phyloP scores from a whole-genome alignment of 2,888 invertebrate genomes.

The Lepidonotus clava region DNA sequence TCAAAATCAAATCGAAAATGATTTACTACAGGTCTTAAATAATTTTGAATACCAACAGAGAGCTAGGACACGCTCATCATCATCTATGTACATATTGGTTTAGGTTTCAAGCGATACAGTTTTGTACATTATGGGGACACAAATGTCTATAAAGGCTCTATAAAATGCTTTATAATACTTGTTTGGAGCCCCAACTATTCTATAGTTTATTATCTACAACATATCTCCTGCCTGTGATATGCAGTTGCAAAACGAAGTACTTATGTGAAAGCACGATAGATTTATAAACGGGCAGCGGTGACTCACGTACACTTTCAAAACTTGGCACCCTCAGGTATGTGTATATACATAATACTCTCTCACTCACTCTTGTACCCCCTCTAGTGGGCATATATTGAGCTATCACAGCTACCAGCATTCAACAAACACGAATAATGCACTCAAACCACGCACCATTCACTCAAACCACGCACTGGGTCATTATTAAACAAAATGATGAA shows the following conservation, averaged over 20 bases:
- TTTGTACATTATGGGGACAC: constrained; percentile 27
- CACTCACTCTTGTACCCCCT: background rate
- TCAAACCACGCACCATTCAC: background rate
- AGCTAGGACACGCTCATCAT: background rate
- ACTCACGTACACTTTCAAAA: background rate
- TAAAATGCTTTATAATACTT: constrained; percentile 17
- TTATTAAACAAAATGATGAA: background rate
- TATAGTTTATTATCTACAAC: background rate
- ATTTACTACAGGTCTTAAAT: background rate
- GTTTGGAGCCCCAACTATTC: background rate
- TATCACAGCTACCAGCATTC: constrained; percentile 36
- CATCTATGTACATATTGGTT: constrained; percentile 10
- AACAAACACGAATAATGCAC: background rate
- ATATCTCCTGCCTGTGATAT: background rate
- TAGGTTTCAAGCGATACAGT: constrained; percentile 23
- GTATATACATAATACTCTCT: constrained; percentile 23
- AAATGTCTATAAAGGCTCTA: background rate
- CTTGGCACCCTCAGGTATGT: constrained; percentile 5
- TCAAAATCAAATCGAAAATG: background rate
- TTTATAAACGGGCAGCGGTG: background rate
- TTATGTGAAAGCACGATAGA: constrained; percentile 7
- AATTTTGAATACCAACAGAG: background rate
- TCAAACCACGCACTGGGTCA: background rate
- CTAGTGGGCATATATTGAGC: background rate
- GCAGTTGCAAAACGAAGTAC: constrained; percentile 5